Evolutionary conservation across 2,113 vertebrate genomes (phyloP).

Genomic region (Arenaria interpres): DNA sequence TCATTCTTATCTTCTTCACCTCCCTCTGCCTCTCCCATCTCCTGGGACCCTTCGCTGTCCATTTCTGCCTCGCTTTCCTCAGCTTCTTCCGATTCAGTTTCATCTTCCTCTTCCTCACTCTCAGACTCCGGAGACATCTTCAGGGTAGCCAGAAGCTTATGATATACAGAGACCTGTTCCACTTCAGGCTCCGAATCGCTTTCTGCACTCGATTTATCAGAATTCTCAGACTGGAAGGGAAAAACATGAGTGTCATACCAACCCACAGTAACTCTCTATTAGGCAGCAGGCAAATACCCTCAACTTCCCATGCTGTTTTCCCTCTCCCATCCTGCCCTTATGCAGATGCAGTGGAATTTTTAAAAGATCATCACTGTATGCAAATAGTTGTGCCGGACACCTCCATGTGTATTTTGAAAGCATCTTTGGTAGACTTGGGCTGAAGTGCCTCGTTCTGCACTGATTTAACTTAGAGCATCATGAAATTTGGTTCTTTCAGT

Average conservation of each 20-base stretch:
- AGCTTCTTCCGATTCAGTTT: slow-evolving; percentile 70
- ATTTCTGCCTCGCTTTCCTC: slow-evolving; percentile 61
- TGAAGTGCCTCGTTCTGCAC: background rate
- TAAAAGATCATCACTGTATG: background rate
- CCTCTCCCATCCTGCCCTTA: background rate
- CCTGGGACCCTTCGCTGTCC: slow-evolving; percentile 12
- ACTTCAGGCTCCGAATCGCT: slow-evolving; percentile 80
- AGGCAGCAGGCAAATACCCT: background rate
- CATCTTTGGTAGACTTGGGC: background rate
- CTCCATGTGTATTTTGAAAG: background rate
- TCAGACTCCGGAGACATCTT: slow-evolving; percentile 72
- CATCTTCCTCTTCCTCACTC: slow-evolving; percentile 72
- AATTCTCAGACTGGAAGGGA: slow-evolving; percentile 77
- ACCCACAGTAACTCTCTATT: background rate
- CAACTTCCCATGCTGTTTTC: background rate
- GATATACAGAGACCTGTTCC: slow-evolving; percentile 85
- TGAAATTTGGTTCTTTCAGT: background rate
- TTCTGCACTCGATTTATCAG: slow-evolving; percentile 75
- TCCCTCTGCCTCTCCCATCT: background rate
- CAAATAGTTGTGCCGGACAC: background rate
- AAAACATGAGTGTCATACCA: background rate
- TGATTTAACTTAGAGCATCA: background rate
- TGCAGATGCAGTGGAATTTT: background rate
- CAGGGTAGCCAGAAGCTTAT: slow-evolving; percentile 89
- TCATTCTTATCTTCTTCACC: background rate